Percentiles rank a stretch among this genome's conserved stretches.
phyloP scores from a whole-genome alignment of 2,113 vertebrate genomes.

The Alces alces region DNA sequence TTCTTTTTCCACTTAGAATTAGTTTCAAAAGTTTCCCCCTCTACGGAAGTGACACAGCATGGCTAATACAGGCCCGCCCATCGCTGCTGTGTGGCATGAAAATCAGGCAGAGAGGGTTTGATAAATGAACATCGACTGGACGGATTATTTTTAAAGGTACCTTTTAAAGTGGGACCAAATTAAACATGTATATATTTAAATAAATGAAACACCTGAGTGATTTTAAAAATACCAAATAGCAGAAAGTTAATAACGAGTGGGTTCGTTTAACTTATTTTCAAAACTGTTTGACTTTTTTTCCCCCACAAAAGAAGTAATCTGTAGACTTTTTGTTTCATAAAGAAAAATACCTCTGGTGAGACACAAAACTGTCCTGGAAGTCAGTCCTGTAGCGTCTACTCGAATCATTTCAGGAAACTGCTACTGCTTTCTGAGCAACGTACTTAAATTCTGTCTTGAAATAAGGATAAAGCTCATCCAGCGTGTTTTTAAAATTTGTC shows the following conservation, averaged over 20 bases:
- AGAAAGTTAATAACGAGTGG: neutral
- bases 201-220: neutral
- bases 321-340: neutral
- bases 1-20: constrained; percentile 55
- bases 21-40: constrained; percentile 54
- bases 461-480: neutral
- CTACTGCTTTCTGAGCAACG: neutral
- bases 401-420: neutral
- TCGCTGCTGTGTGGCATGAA: neutral
- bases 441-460: neutral
- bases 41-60: constrained; percentile 29
- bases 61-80: neutral
- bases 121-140: neutral
- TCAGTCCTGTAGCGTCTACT: neutral
- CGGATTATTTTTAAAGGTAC: neutral
- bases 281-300: neutral
- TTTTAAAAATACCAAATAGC: neutral
- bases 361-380: neutral
- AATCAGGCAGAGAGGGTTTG: neutral
- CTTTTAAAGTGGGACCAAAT: neutral
- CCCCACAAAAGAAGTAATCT: neutral
- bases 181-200: neutral
- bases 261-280: neutral
- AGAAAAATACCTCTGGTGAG: neutral
- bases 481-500: neutral